A percentile compares a stretch with the other conserved stretches of the same genome.
These are phyloP conservation scores for Philopotamus ludificatus DNA, from an alignment of 1,140 invertebrate genomes.

Conservation along the genomic window DNA sequence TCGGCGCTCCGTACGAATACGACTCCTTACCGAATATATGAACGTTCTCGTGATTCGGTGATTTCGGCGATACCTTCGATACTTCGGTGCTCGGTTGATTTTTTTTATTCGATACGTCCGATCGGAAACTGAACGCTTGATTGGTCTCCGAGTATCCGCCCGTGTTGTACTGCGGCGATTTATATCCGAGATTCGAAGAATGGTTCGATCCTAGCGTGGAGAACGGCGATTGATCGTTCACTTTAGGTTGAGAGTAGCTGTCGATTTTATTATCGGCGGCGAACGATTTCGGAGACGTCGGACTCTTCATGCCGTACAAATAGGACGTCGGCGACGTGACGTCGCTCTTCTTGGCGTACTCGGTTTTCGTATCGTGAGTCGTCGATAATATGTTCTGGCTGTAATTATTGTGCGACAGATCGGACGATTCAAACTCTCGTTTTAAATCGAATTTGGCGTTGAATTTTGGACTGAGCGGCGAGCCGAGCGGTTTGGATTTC, in stretches of 20 bases:
- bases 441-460: constrained; percentile 53
- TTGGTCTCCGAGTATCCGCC: constrained; percentile 33
- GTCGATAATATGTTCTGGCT: constrained; percentile 34
- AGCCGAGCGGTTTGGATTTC: constrained; percentile 45
- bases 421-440: constrained; percentile 45
- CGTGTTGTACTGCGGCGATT: constrained; percentile 12
- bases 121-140: constrained; percentile 26
- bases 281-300: constrained; percentile 29
- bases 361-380: constrained; percentile 27
- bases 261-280: constrained; percentile 44
- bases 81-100: constrained; percentile 43
- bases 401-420: constrained; percentile 39
- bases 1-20: constrained; percentile 49
- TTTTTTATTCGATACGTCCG: constrained; percentile 31
- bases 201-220: constrained; percentile 49
- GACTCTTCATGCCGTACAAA: constrained; percentile 34
- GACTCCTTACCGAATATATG: constrained; percentile 48
- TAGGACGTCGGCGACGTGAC: constrained; percentile 28
- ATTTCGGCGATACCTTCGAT: constrained; percentile 42
- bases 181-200: constrained; percentile 38
- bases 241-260: constrained; percentile 45
- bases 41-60: constrained; percentile 34
- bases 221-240: constrained; percentile 50
- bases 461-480: constrained; percentile 53
- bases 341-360: constrained; percentile 27